Base-by-base conservation (phyloP, 2,888 invertebrate genomes). In the Pinctada fucata region DNA sequence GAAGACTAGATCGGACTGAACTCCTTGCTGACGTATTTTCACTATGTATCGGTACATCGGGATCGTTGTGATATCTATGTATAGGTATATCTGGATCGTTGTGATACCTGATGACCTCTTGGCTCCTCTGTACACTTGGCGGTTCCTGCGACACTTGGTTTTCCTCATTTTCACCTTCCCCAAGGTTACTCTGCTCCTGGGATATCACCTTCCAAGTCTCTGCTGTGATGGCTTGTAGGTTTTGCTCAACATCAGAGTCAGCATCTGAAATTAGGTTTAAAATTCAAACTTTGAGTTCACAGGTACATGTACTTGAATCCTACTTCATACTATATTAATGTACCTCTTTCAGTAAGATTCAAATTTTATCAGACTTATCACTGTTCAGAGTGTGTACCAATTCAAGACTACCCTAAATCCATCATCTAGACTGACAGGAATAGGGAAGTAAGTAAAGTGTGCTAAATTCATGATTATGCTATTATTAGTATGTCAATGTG, bases 181-280 rank as follows among this genome's bases (percentile, higher is more conserved):
- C 78, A 47, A 82, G 79, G 6, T 83, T 80, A 67, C 75, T 79
- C 31, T 85, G 84, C 66, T 86, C 85, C 79, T 85, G 83, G 6
- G 84, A 84, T 47, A 89, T 88, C n/a, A 87, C 81, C 74, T 86
- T 85, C 89, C 89, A 89, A 6, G 88, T 88, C 72, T 89, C 88
- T 49, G 88, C 87, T 51, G 84, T 80, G 31, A 89, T 87, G 2
- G 84, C 82, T n/a, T 81, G 6, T 13, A 51, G 48, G 4, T 48
- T 48, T 10, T 58, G 49, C 66, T 76, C 75, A 4, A 58, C 63
- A 58, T 69, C 68, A 63, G 64, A 48, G 48, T 58, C 58, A 31
- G 31, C 31, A 31, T 31, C 31, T 31, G 31, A 31, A 31, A 31
- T 31, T 31, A 31, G 0, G 31, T 31, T 31, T 31, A 31, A 31